phyloP scores from a whole-genome alignment of 1,140 invertebrate species.

The Chlorops oryzae region DNA sequence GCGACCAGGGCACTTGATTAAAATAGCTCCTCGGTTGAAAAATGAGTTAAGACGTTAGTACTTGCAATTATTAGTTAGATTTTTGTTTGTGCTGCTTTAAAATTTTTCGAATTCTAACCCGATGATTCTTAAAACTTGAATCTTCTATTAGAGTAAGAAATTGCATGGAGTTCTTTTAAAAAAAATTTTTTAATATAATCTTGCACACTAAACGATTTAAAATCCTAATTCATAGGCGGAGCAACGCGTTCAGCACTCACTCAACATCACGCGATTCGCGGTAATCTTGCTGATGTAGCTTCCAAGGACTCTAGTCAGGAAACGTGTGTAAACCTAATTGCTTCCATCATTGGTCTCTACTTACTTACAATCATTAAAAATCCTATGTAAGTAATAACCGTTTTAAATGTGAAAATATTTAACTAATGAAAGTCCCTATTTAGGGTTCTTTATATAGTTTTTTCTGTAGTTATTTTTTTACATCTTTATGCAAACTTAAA shows the following conservation, averaged over 20 bases:
- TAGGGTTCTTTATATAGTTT: slow-evolving; percentile 63
- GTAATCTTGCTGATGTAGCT: slow-evolving; percentile 89
- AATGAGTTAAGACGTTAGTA: too few species aligned
- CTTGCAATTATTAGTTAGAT: too few species aligned
- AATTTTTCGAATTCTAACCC: too few species aligned
- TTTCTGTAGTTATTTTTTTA: slow-evolving; percentile 65
- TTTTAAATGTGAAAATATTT: background rate
- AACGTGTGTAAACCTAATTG: slow-evolving; percentile 85
- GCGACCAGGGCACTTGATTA: too few species aligned
- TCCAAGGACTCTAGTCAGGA: slow-evolving; percentile 97
- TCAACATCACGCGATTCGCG: slow-evolving; percentile 81
- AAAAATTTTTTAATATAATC: too few species aligned
- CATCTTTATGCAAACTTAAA: slow-evolving; percentile 83
- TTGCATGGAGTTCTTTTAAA: too few species aligned
- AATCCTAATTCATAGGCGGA: slow-evolving; percentile 52
- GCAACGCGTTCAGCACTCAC: slow-evolving; percentile 88
- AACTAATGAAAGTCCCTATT: too few species aligned
- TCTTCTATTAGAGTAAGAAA: too few species aligned
- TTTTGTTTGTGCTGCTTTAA: too few species aligned
- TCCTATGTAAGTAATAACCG: slow-evolving; percentile 42
- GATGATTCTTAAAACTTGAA: too few species aligned
- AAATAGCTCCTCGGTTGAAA: too few species aligned
- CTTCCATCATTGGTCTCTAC: slow-evolving; percentile 69
- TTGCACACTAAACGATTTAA: background rate
- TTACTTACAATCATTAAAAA: slow-evolving; percentile 65